Conservation (phyloP, 2,113 vertebrate genomes). For the Macrotis lagotis region DNA sequence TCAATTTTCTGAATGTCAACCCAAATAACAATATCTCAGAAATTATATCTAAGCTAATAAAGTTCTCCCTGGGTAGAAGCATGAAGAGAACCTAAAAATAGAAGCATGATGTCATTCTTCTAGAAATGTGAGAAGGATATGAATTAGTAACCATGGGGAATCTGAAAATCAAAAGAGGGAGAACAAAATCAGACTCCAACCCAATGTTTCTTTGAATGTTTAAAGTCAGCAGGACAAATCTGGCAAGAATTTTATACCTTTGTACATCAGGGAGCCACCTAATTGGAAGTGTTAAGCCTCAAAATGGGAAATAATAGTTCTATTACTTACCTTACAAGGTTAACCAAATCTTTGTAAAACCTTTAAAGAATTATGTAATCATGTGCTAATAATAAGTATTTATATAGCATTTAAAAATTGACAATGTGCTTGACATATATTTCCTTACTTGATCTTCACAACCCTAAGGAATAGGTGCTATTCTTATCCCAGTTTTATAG, state of each 20-base stretch:
- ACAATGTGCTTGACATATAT: neutral
- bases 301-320: neutral
- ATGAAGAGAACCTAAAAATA: slow-evolving; percentile 61
- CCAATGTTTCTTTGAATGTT: neutral
- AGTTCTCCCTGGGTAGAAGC: neutral
- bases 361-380: neutral
- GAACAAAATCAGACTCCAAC: neutral
- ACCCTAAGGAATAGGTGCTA: neutral
- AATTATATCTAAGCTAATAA: slow-evolving; percentile 22
- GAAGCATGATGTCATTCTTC: slow-evolving; percentile 51
- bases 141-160: slow-evolving; percentile 34
- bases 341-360: neutral
- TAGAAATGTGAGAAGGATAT: slow-evolving; percentile 42
- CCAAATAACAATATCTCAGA: neutral
- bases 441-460: neutral
- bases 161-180: slow-evolving; percentile 41
- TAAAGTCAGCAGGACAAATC: neutral
- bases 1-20: neutral
- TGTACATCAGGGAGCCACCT: neutral
- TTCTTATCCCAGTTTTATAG: neutral
- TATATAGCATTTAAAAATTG: neutral
- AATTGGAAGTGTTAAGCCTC: neutral
- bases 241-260: slow-evolving; percentile 1
- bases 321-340: neutral
- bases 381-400: neutral